These are phyloP conservation scores for Polydrusus tereticollis DNA, from an alignment of 2,888 invertebrate species.

Conservation along the genomic window DNA sequence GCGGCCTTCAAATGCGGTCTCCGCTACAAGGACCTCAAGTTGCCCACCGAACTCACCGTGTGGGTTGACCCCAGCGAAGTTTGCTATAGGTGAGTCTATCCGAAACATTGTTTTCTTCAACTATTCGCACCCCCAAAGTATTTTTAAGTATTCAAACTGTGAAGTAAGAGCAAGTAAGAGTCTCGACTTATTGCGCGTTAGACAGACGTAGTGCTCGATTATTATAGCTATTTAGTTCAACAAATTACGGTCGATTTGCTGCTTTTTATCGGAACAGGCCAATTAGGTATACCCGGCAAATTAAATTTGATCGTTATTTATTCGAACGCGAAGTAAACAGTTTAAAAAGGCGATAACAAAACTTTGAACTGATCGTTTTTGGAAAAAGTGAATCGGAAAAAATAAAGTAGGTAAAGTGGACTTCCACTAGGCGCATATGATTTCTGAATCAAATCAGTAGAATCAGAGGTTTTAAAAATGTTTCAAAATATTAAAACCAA, in stretches of 20 bases:
- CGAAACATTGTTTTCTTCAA: background rate
- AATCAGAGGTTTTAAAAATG: too few relatives aligned
- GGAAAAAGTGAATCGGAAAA: too few relatives aligned
- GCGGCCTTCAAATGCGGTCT: constrained; percentile 77
- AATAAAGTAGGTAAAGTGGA: too few relatives aligned
- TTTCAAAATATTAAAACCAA: too few relatives aligned
- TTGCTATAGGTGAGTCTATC: constrained; percentile 65
- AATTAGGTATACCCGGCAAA: background rate
- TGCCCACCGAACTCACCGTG: constrained; percentile 80
- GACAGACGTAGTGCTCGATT: background rate
- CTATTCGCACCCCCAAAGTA: too few relatives aligned
- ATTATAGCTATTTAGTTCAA: background rate
- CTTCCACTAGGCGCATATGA: too few relatives aligned
- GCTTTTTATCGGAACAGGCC: background rate
- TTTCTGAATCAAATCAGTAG: too few relatives aligned
- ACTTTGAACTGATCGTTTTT: background rate
- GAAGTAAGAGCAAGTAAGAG: too few relatives aligned
- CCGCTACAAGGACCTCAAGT: constrained; percentile 71
- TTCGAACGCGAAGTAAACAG: background rate
- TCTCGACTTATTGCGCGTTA: too few relatives aligned
- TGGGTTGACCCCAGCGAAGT: constrained; percentile 85
- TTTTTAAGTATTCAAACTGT: too few relatives aligned
- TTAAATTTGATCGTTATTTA: background rate
- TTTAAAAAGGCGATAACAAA: background rate
- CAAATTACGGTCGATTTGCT: background rate